Conservation (phyloP, 2,888 invertebrate genomes). For the Steinernema scapterisci region DNA sequence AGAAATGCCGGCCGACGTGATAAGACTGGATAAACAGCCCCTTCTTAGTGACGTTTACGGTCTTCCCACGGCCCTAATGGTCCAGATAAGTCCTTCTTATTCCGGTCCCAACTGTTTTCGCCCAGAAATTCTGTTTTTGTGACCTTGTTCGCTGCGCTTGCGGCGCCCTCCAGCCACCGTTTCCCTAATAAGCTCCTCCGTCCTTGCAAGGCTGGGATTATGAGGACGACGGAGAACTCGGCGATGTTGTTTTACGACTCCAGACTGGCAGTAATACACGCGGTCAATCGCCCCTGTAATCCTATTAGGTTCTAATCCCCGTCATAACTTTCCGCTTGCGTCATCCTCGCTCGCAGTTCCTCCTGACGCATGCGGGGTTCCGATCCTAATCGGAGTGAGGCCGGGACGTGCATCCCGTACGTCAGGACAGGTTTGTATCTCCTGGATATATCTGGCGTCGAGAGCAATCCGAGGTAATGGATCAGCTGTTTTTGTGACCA, state of each 20-base stretch:
- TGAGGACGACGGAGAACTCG: neutral
- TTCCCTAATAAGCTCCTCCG: neutral
- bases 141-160: neutral
- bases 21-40: too few relatives aligned
- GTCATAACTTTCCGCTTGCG: neutral
- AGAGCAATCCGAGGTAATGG: too few relatives aligned
- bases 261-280: neutral
- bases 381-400: too few relatives aligned
- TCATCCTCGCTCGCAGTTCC: too few relatives aligned
- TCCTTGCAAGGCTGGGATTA: neutral
- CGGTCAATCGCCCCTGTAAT: neutral
- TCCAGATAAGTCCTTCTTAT: too few relatives aligned
- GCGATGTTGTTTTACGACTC: slow-evolving; percentile 3
- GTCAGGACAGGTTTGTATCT: too few relatives aligned
- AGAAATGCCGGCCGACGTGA: neutral
- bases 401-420: too few relatives aligned
- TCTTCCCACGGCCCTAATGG: too few relatives aligned
- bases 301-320: slow-evolving; percentile 18
- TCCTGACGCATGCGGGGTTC: too few relatives aligned
- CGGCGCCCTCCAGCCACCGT: neutral
- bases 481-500: neutral
- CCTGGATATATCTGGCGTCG: too few relatives aligned
- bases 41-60: too few relatives aligned
- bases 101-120: neutral
- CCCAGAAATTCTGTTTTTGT: neutral